Evolutionary conservation across 2,797 vertebrate species (phyloP).

Genomic region (Acipenser oxyrinchus): DNA sequence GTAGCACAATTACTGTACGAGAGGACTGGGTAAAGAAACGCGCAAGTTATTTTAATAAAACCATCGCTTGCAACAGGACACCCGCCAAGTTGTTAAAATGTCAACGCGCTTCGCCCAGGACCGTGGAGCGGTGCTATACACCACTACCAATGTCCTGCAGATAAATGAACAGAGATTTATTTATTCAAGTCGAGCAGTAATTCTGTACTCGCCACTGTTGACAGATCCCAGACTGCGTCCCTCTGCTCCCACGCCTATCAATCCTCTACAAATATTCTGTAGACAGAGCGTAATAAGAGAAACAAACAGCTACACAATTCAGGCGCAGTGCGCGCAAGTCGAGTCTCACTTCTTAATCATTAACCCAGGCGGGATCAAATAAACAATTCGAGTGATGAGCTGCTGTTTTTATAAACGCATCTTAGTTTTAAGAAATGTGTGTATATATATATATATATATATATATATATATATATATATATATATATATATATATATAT

Average conservation of each 20-base stretch:
- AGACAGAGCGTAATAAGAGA: conserved; percentile 2
- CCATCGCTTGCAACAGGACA: conserved; percentile 4
- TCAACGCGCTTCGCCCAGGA: conserved; percentile 11
- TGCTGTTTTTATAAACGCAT: no score
- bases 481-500: no score
- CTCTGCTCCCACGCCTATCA: conserved; percentile 11
- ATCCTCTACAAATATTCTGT: not conserved
- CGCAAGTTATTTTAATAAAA: conserved; percentile 10
- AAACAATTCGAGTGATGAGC: no score
- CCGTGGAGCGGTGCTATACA: conserved; percentile 4
- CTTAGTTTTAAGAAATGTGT: no score
- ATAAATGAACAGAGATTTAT: not conserved
- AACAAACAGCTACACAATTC: not conserved
- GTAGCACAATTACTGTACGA: conserved; percentile 1
- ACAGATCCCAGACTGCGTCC: conserved; percentile 13
- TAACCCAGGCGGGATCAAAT: not conserved
- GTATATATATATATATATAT: no score
- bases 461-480: no score
- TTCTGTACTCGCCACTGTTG: conserved; percentile 12
- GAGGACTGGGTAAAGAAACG: conserved; percentile 9
- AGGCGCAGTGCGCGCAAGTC: not conserved
- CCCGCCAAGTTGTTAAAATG: conserved; percentile 13
- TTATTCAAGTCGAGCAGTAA: conserved; percentile 1
- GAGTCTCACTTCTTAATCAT: not conserved
- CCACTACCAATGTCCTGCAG: conserved; percentile 6